Evolutionary conservation across 1,140 invertebrate genomes (phyloP), one percentile per base, ranked within the genome.

Genomic region (Trachymyrmex septentrionalis): DNA sequence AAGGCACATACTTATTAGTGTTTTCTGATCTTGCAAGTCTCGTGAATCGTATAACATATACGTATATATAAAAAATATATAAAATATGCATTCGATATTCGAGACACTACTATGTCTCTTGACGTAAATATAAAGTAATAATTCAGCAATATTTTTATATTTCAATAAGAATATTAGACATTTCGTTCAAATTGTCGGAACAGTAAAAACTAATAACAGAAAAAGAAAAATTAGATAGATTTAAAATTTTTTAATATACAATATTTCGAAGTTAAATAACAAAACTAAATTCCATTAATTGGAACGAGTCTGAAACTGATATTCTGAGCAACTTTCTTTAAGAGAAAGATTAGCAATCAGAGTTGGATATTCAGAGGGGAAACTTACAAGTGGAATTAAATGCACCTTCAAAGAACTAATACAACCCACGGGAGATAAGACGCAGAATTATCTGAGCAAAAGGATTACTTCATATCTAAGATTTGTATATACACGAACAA

Each of bases 381-480:
- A 55, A 57, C 16, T 81, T 24, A 38, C 48, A 55, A 55, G 14
- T 4, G 16, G 21, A 71, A 81, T 81, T 69, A 69, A 69, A 80
- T 55, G 48, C 16, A 81, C 48, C 27, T 38, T 73, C 55, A 16
- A 75, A 73, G 24, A 75, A 34, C 21, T 48, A 61, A 71, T 73
- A 48, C 38, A 21, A 10, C 10, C 38, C 61, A 27, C 14, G 24
- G 19, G 34, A 73, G 69, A 30, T 61, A 84, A 84, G 34, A 84
- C 21, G 30, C 14, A 12, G 69, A 84, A 73, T 73, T 73, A 73
- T 82, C 80, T 67, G 38, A 34, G 55, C 67, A 61, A 84, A 61
- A 84, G 55, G 34, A 57, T n/a, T 55, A 38, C 69, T 71, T 69
- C 19, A 30, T 55, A 55, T 24, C 50, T 27, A 30, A 84, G 69